Evolutionary conservation across 2,888 invertebrate genomes (phyloP).

Genomic region (Ennomos quercinarius): DNA sequence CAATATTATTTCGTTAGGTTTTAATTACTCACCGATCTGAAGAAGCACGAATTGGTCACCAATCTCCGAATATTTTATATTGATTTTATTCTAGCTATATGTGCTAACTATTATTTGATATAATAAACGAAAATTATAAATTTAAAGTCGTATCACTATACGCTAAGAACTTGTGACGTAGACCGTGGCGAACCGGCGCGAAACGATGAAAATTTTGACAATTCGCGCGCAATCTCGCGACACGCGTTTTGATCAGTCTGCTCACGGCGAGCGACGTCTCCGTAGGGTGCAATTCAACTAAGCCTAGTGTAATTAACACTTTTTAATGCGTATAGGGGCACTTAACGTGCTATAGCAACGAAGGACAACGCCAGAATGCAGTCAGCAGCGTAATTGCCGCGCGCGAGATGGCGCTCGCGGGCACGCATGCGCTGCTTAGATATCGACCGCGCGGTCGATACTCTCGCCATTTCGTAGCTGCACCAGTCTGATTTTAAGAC

Average conservation of each 20-base stretch:
- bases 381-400: constrained; percentile 37
- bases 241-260: too few species aligned
- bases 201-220: too few species aligned
- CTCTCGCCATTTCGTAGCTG: constrained; percentile 18
- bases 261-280: too few species aligned
- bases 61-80: constrained; percentile 1
- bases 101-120: background rate
- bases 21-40: constrained; percentile 19
- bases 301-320: too few species aligned
- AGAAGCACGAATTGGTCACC: constrained; percentile 16
- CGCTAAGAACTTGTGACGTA: too few species aligned
- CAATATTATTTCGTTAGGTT: constrained; percentile 6
- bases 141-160: too few species aligned
- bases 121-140: too few species aligned
- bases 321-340: background rate
- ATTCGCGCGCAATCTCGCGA: too few species aligned
- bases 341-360: constrained; percentile 30
- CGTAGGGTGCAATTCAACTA: too few species aligned
- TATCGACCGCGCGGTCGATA: constrained; percentile 26
- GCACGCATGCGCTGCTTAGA: constrained; percentile 34
- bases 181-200: too few species aligned
- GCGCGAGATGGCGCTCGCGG: constrained; percentile 15
- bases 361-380: constrained; percentile 38
- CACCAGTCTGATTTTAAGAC: constrained; percentile 25
- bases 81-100: background rate